Conservation (phyloP, 2,113 vertebrate genomes). For the Nibea coibor region DNA sequence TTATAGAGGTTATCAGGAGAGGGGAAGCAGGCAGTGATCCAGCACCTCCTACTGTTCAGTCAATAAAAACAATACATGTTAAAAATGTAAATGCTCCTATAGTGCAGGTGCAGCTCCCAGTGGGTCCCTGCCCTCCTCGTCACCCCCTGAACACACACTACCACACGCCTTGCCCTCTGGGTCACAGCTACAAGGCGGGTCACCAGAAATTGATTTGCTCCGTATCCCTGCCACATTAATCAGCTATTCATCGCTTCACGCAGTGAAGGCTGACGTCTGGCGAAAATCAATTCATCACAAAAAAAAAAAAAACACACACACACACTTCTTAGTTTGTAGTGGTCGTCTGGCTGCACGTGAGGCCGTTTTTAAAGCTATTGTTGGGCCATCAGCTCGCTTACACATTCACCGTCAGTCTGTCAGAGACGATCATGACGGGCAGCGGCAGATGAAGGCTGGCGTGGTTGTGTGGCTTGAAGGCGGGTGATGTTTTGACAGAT, state of each 20-base stretch:
- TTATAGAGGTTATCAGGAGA: too few relatives aligned
- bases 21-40: background rate
- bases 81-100: conserved; percentile 17
- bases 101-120: conserved; percentile 28
- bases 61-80: conserved; percentile 39
- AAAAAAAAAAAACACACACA: background rate
- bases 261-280: background rate
- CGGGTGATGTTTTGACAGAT: conserved; percentile 47
- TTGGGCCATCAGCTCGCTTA: conserved; percentile 22
- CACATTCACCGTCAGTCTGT: conserved; percentile 37
- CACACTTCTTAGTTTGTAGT: conserved; percentile 1
- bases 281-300: conserved; percentile 12
- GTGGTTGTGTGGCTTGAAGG: conserved; percentile 9
- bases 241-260: conserved; percentile 50
- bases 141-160: background rate
- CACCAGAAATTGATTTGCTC: conserved; percentile 57
- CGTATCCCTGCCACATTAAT: conserved; percentile 27
- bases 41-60: conserved; percentile 6
- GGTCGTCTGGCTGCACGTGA: conserved; percentile 2
- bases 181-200: conserved; percentile 52
- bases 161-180: conserved; percentile 27
- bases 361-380: conserved; percentile 7
- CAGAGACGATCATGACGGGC: conserved; percentile 15
- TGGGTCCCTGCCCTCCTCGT: background rate
- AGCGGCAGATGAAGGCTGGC: conserved; percentile 7